A percentile compares a stretch with the other conserved stretches of the same genome.
These are phyloP conservation scores for Poecilia wingei DNA, from an alignment of 2,797 vertebrate species.

Conservation along the genomic window DNA sequence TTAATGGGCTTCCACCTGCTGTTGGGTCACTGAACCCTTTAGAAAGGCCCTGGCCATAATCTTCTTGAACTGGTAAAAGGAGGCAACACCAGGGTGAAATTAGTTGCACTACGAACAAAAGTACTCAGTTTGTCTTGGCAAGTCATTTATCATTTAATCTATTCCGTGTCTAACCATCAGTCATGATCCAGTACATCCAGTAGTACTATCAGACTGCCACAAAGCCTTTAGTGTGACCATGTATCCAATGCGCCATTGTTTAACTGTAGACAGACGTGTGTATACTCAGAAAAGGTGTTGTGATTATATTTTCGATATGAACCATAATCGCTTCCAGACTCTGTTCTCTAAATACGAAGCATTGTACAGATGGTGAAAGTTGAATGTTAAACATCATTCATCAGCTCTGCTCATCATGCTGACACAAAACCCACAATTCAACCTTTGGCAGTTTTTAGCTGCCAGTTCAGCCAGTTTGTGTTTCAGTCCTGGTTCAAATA, in stretches of 20 bases:
- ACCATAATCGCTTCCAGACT: neutral
- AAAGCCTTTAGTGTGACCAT: neutral
- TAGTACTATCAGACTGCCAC: neutral
- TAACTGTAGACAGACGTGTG: neutral
- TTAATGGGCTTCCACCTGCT: constrained; percentile 78
- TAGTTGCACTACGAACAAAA: constrained; percentile 53
- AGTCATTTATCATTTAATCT: constrained; percentile 60
- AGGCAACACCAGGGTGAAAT: constrained; percentile 53
- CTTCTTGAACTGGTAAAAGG: constrained; percentile 40
- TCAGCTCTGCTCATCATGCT: neutral
- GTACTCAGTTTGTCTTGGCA: constrained; percentile 53
- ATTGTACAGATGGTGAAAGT: neutral
- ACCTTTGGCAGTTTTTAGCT: neutral
- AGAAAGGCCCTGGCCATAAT: constrained; percentile 46
- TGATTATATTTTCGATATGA: neutral
- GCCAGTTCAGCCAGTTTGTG: neutral
- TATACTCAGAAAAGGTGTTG: neutral
- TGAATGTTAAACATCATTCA: neutral
- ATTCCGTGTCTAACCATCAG: constrained; percentile 4
- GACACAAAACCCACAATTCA: neutral
- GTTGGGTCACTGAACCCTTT: constrained; percentile 75
- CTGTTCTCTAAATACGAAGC: neutral
- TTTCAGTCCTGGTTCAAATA: neutral
- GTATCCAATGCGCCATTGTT: neutral
- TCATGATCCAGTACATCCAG: constrained; percentile 4